Evolutionary conservation across 2,888 invertebrate genomes (phyloP).

Genomic region (Hirtodrosophila cameraria): DNA sequence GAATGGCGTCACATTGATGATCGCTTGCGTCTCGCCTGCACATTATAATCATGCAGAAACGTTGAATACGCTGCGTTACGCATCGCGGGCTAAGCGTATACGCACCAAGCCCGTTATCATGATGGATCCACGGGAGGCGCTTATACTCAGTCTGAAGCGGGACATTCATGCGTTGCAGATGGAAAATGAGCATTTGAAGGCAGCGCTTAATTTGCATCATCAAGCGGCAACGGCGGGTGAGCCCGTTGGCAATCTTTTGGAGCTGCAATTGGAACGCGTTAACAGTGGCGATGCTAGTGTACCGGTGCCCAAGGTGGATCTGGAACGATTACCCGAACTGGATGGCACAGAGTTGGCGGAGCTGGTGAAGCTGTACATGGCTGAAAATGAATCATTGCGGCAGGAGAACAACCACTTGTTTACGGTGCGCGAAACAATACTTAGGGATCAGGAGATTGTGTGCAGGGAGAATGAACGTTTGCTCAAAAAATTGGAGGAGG

Average conservation of each 20-base stretch:
- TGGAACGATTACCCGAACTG: slow-evolving; percentile 90
- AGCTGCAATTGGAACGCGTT: slow-evolving; percentile 57
- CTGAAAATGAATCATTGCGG: slow-evolving; percentile 90
- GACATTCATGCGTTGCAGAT: slow-evolving; percentile 93
- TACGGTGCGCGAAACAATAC: slow-evolving; percentile 90
- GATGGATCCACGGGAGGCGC: slow-evolving; percentile 97
- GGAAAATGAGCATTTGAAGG: slow-evolving; percentile 94
- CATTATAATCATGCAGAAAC: slow-evolving; percentile 94
- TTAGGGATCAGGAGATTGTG: slow-evolving; percentile 94
- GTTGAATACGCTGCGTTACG: slow-evolving; percentile 95
- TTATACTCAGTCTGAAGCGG: slow-evolving; percentile 94
- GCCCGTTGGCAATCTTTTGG: slow-evolving; percentile 57
- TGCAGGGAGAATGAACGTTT: slow-evolving; percentile 96
- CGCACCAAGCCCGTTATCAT: slow-evolving; percentile 96
- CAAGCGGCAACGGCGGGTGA: slow-evolving; percentile 82
- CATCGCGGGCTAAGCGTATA: slow-evolving; percentile 95
- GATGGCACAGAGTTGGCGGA: slow-evolving; percentile 92
- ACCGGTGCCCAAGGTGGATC: slow-evolving; percentile 87
- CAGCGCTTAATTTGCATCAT: slow-evolving; percentile 89
- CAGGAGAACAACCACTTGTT: slow-evolving; percentile 94
- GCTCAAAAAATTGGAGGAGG: slow-evolving; percentile 93
- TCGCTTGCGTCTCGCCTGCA: slow-evolving; percentile 97
- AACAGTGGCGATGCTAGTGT: slow-evolving; percentile 57
- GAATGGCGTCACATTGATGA: slow-evolving; percentile 97
- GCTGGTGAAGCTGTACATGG: slow-evolving; percentile 93